Evolutionary conservation across 2,113 vertebrate genomes (phyloP).

Genomic region (Recurvirostra avosetta): DNA sequence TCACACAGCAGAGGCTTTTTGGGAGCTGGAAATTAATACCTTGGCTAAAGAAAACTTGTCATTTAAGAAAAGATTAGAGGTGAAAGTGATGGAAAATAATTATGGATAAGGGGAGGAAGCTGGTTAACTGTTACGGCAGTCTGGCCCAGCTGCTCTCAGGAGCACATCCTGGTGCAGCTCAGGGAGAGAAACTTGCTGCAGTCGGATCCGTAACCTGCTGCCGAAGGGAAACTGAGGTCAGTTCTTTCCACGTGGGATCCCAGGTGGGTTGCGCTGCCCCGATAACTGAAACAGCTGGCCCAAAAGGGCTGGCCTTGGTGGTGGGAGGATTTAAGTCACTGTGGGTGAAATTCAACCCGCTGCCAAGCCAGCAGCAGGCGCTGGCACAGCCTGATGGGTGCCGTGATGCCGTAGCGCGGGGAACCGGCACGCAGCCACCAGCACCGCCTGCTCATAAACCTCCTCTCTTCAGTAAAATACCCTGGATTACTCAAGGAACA

Average conservation of each 20-base stretch:
- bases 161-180: fast-evolving
- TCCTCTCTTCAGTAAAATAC: not conserved
- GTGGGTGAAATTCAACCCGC: fast-evolving
- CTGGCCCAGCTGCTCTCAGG: not conserved
- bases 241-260: fast-evolving
- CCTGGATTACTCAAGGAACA: not conserved
- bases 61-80: not conserved
- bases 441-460: too few relatives aligned
- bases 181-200: fast-evolving
- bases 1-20: not conserved
- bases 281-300: fast-evolving
- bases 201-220: fast-evolving
- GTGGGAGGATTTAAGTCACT: not conserved
- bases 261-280: not conserved
- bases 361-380: fast-evolving
- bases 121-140: not conserved
- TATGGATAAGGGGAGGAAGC: not conserved
- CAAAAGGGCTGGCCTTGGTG: not conserved
- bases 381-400: fast-evolving
- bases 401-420: fast-evolving
- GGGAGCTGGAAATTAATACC: not conserved
- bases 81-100: not conserved
- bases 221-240: not conserved
- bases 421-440: not conserved
- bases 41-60: not conserved